Evolutionary conservation across 2,888 invertebrate genomes (phyloP).

Genomic region (Eupithecia abbreviata): DNA sequence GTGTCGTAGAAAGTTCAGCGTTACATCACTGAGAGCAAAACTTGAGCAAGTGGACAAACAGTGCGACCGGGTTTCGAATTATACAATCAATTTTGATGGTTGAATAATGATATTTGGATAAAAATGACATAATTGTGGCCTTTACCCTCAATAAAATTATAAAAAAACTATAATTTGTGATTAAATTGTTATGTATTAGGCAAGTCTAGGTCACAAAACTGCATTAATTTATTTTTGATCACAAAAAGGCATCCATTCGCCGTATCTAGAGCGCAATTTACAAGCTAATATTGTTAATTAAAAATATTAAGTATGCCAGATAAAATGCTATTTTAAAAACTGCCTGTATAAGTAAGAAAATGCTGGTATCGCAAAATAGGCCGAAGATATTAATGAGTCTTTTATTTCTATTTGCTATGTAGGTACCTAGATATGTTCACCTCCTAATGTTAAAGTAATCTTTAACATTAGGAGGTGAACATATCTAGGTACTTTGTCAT

Average conservation of each 20-base stretch:
- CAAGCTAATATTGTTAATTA: not conserved
- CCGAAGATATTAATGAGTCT: not conserved
- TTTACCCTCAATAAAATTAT: not conserved
- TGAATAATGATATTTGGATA: constrained; percentile 12
- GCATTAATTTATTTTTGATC: not conserved
- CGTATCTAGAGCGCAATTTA: not conserved
- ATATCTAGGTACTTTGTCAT: too few relatives aligned
- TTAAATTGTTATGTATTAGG: not conserved
- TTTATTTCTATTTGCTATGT: constrained; percentile 32
- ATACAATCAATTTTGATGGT: constrained; percentile 55
- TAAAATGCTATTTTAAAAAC: not conserved
- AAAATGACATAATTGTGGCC: not conserved
- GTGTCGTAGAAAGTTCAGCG: constrained; percentile 48
- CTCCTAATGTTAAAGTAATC: not conserved
- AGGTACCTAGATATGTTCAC: constrained; percentile 26
- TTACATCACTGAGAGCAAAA: constrained; percentile 49
- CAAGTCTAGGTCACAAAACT: not conserved
- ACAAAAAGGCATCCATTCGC: not conserved
- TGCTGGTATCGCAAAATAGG: not conserved
- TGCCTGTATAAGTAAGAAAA: not conserved
- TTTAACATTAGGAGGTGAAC: constrained; percentile 8
- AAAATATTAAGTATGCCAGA: not conserved
- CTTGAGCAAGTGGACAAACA: constrained; percentile 51
- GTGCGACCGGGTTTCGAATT: constrained; percentile 47
- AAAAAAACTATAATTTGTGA: not conserved